phyloP scores from a whole-genome alignment of 2,797 vertebrate species.

The Enteromius argenteus region DNA sequence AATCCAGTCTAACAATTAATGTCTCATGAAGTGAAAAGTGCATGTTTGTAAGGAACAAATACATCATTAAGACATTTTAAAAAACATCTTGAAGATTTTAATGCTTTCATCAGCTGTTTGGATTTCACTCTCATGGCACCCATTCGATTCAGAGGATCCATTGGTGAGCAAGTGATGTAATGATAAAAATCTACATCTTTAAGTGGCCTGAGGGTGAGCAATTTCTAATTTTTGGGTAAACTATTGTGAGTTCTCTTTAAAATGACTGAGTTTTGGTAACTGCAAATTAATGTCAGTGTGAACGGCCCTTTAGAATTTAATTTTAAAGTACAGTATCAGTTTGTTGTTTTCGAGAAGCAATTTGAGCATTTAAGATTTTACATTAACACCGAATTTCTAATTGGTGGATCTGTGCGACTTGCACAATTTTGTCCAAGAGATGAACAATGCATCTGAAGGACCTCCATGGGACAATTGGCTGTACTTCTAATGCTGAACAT shows the following conservation, averaged over 20 bases:
- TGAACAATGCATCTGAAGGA: neutral
- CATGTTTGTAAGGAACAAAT: neutral
- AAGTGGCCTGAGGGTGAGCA: neutral
- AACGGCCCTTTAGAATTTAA: neutral
- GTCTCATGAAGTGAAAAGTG: neutral
- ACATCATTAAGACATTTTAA: neutral
- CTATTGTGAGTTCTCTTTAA: neutral
- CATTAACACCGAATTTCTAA: neutral
- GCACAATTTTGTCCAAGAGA: neutral
- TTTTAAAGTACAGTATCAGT: neutral
- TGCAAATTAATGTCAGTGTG: neutral
- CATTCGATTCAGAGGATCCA: neutral
- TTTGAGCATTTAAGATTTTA: neutral
- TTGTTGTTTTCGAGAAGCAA: neutral
- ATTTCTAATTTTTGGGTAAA: neutral
- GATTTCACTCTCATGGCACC: neutral
- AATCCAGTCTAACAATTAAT: neutral
- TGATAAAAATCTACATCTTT: neutral
- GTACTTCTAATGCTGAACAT: neutral
- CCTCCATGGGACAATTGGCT: neutral
- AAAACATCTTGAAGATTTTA: neutral
- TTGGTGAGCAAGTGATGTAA: neutral
- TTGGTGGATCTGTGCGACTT: neutral
- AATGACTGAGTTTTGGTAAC: neutral
- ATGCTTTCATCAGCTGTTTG: neutral